Conservation (phyloP, 1,140 invertebrate species). For the Drosophila athabasca region DNA sequence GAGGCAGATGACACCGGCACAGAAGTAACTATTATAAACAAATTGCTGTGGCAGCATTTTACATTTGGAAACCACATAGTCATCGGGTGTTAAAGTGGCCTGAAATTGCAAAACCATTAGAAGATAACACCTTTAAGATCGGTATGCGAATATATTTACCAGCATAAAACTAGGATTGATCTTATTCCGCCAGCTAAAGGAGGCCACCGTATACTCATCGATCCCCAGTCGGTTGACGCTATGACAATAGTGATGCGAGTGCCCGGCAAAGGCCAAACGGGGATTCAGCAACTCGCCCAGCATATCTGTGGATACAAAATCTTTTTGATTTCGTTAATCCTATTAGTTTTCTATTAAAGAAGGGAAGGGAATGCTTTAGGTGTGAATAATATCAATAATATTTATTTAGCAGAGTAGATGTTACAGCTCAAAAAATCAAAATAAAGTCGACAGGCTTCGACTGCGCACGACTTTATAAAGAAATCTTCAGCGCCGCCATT, state of each 20-base stretch:
- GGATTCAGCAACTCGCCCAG: constrained; percentile 88
- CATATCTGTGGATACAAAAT: constrained; percentile 91
- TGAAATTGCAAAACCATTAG: constrained; percentile 4
- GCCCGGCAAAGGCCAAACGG: constrained; percentile 92
- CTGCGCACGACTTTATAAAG: too few relatives aligned
- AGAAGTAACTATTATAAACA: constrained; percentile 64
- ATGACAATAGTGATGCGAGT: constrained; percentile 95
- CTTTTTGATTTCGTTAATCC: too few relatives aligned
- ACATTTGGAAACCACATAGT: constrained; percentile 89
- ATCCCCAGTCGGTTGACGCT: constrained; percentile 85
- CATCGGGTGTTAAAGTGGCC: constrained; percentile 87
- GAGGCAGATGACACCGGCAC: constrained; percentile 41
- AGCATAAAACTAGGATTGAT: constrained; percentile 95
- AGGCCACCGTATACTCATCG: constrained; percentile 92
- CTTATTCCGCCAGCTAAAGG: constrained; percentile 98
- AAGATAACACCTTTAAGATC: not conserved
- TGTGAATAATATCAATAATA: too few relatives aligned
- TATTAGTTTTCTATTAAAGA: too few relatives aligned
- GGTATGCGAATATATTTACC: constrained; percentile 85
- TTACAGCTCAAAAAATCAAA: too few relatives aligned
- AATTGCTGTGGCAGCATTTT: constrained; percentile 86
- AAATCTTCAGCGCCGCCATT: too few relatives aligned
- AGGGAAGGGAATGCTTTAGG: too few relatives aligned
- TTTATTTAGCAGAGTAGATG: too few relatives aligned
- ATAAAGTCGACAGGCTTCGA: too few relatives aligned